A percentile compares a stretch with the other conserved stretches of the same genome.
Evolutionary conservation across 2,797 vertebrate species (phyloP).

Genomic region (Gobio occitaniae): DNA sequence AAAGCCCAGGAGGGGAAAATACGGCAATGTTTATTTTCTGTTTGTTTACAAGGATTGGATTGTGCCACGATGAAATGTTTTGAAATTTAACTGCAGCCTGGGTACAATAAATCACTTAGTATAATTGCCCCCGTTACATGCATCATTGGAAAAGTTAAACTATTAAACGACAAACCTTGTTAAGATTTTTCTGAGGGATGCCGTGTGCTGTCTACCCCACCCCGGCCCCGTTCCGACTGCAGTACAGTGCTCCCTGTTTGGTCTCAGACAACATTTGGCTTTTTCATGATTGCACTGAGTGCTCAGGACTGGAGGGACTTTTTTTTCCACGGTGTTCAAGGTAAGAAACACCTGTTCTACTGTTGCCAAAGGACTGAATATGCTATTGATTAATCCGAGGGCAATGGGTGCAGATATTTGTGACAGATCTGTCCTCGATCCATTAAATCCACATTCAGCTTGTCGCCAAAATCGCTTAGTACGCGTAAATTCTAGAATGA

Average conservation of each 20-base stretch:
- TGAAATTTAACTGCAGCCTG: constrained; percentile 64
- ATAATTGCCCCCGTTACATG: constrained; percentile 75
- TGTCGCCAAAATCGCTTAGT: not conserved
- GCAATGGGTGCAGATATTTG: constrained; percentile 31
- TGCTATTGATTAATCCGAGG: constrained; percentile 55
- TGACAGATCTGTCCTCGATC: constrained; percentile 37
- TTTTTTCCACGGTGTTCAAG: constrained; percentile 50
- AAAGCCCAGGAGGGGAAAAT: constrained; percentile 68
- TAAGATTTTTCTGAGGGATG: constrained; percentile 68
- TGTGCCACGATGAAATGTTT: constrained; percentile 66
- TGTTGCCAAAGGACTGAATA: constrained; percentile 55
- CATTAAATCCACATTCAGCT: constrained; percentile 14
- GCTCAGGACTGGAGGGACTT: constrained; percentile 39
- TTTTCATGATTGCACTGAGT: constrained; percentile 56
- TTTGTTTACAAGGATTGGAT: constrained; percentile 78
- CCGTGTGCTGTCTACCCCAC: constrained; percentile 52
- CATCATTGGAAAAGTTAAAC: constrained; percentile 79
- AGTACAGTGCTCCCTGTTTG: constrained; percentile 68
- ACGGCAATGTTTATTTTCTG: constrained; percentile 71
- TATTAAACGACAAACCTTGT: constrained; percentile 78
- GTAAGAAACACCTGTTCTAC: constrained; percentile 69
- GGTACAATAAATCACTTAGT: constrained; percentile 79
- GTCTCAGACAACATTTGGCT: constrained; percentile 62
- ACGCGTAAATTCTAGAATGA: not conserved
- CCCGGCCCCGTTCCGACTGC: constrained; percentile 52